Percentiles rank a stretch among this genome's conserved stretches.
Conservation (phyloP, 2,888 invertebrate genomes). For the Stratiomys singularior region DNA sequence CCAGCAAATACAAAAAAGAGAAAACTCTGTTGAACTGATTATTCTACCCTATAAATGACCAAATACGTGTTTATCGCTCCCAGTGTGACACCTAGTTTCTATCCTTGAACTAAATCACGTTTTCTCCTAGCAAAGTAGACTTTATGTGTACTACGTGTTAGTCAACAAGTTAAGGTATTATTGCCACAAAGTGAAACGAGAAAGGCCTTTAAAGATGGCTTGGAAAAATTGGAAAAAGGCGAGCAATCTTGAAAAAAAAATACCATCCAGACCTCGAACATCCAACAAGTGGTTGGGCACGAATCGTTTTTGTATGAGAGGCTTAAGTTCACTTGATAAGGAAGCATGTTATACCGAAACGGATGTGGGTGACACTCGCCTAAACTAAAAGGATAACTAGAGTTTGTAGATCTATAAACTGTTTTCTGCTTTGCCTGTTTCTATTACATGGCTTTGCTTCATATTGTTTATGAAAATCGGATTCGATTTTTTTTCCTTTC, state of each 20-base stretch:
- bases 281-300: constrained; percentile 41
- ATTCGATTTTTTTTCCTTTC: constrained; percentile 35
- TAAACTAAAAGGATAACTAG: constrained; percentile 40
- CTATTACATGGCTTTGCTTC: neutral
- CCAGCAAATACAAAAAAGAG: neutral
- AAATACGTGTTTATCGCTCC: constrained; percentile 6
- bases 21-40: neutral
- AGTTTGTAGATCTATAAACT: constrained; percentile 12
- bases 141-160: constrained; percentile 51
- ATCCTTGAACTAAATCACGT: constrained; percentile 48
- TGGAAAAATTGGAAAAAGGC: neutral
- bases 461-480: constrained; percentile 37
- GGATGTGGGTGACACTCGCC: constrained; percentile 31
- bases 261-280: neutral
- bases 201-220: neutral
- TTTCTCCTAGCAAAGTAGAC: constrained; percentile 38
- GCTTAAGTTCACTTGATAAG: constrained; percentile 30
- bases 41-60: neutral
- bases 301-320: constrained; percentile 14
- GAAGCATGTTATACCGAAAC: constrained; percentile 33
- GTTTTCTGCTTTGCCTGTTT: neutral
- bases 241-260: neutral
- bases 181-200: constrained; percentile 42
- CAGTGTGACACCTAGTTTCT: constrained; percentile 38
- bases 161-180: constrained; percentile 47